Conservation (phyloP, 2,888 invertebrate genomes). For the Leptinotarsa rubiginosa region DNA sequence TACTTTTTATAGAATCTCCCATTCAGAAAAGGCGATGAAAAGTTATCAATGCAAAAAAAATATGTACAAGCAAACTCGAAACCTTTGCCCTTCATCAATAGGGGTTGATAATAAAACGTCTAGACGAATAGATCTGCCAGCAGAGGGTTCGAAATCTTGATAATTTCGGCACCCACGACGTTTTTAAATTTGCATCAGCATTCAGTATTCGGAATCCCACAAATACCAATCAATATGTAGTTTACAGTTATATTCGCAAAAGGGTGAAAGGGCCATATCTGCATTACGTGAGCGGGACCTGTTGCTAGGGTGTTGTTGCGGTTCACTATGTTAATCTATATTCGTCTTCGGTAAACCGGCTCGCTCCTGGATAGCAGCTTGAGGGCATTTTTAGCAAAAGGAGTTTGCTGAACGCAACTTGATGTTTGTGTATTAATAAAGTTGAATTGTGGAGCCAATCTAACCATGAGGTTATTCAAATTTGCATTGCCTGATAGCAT, state of each 20-base stretch:
- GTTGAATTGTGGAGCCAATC: neutral
- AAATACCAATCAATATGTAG: conserved; percentile 23
- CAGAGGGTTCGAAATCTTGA: neutral
- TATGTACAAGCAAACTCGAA: too few relatives aligned
- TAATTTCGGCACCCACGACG: neutral
- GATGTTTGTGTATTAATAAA: neutral
- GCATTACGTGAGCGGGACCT: conserved; percentile 24
- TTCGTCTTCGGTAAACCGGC: conserved; percentile 14
- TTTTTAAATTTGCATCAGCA: conserved; percentile 10
- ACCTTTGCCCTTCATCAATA: too few relatives aligned
- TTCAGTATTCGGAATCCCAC: conserved; percentile 9
- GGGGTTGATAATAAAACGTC: neutral
- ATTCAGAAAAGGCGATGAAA: too few relatives aligned
- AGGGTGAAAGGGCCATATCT: conserved; percentile 18
- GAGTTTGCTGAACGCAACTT: conserved; percentile 5
- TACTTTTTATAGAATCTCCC: too few relatives aligned
- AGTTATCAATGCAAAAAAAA: too few relatives aligned
- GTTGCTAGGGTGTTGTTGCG: conserved; percentile 17
- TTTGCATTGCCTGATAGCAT: neutral
- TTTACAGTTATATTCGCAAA: conserved; percentile 15
- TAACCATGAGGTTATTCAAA: neutral
- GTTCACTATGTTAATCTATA: conserved; percentile 33
- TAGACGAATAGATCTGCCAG: neutral
- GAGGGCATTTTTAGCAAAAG: neutral
- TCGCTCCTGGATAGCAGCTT: neutral